Conservation (phyloP, 2,888 invertebrate genomes). For the Sepiola atlantica region DNA sequence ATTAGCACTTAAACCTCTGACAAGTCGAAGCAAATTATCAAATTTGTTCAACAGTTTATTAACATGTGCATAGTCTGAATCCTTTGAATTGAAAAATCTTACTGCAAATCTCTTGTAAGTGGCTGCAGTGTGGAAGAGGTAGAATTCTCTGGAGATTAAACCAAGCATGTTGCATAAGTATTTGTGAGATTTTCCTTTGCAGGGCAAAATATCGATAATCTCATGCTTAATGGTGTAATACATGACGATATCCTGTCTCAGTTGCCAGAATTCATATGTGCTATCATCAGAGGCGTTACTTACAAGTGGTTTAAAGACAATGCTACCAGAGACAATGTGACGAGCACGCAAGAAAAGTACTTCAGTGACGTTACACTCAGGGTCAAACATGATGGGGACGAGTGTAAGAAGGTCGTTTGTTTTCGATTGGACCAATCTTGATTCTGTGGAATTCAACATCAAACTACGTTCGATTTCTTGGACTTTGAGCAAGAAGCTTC, state of each 20-base stretch:
- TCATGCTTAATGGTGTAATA: background rate
- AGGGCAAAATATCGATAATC: background rate
- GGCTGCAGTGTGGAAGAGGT: background rate
- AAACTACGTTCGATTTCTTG: background rate
- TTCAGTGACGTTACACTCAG: background rate
- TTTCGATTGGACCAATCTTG: background rate
- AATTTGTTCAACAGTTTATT: background rate
- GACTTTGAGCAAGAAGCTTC: background rate
- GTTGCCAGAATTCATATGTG: background rate
- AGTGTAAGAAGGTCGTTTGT: background rate
- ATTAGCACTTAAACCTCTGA: background rate
- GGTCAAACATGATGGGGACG: background rate
- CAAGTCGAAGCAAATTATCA: background rate
- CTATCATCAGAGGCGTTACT: background rate
- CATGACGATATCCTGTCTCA: background rate
- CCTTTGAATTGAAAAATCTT: background rate
- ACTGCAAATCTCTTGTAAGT: background rate
- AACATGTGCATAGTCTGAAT: background rate
- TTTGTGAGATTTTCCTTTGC: background rate
- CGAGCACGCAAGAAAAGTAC: background rate
- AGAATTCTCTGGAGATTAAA: background rate
- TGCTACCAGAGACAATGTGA: background rate
- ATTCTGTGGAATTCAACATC: background rate
- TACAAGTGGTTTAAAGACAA: background rate
- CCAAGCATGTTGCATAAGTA: background rate